Conservation (phyloP, 37 sponge, comb jelly and placozoan species). For the Oopsacas minuta region DNA sequence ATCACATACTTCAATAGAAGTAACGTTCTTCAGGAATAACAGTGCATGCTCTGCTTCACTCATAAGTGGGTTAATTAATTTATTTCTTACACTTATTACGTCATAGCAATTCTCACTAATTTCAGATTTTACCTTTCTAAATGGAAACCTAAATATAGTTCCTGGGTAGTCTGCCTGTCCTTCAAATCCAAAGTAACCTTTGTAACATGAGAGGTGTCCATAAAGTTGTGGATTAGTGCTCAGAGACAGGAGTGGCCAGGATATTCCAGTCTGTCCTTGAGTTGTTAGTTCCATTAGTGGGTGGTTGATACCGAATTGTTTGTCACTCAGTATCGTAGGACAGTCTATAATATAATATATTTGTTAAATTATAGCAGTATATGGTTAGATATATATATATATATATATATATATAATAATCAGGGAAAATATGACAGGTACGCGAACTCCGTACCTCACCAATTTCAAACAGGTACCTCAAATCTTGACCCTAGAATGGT, state of each 20-base stretch:
- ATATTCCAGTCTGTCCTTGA: background rate
- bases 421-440: no score
- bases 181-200: background rate
- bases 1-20: background rate
- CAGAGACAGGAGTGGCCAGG: background rate
- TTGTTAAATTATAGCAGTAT: no score
- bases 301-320: background rate
- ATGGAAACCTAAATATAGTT: background rate
- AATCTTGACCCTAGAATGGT: no score
- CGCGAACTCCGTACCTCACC: no score
- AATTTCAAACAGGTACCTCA: no score
- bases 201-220: background rate
- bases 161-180: background rate
- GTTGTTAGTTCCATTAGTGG: background rate
- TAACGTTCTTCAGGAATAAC: background rate
- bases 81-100: background rate
- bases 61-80: background rate
- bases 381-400: no score
- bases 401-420: no score
- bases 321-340: background rate
- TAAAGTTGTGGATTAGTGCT: background rate
- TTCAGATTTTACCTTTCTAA: background rate
- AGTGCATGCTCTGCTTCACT: background rate
- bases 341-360: background rate
- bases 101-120: background rate